Percentiles rank a stretch among this genome's conserved stretches.
These are phyloP conservation scores for Colistium nudipinnis DNA, from an alignment of 2,113 vertebrate genomes.

Conservation along the genomic window DNA sequence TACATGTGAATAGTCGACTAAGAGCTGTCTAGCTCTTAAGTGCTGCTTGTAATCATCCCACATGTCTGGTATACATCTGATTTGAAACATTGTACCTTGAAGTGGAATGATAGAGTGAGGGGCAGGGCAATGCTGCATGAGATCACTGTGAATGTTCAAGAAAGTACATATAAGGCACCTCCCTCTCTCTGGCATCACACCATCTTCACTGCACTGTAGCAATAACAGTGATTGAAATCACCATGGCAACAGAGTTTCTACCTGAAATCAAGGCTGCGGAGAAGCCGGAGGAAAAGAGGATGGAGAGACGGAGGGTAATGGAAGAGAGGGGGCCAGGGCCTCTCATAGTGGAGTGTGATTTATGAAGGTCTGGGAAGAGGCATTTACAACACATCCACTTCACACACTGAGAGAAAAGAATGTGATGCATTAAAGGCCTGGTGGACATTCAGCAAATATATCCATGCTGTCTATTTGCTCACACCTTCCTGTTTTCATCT, in stretches of 20 bases:
- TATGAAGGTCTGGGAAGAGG: slow-evolving; percentile 29
- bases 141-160: not conserved
- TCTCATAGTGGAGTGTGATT: slow-evolving; percentile 48
- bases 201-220: slow-evolving; percentile 20
- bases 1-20: too few species aligned
- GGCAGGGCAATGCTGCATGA: not conserved
- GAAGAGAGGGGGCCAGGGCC: not conserved
- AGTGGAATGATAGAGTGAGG: not conserved
- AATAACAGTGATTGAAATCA: slow-evolving; percentile 46
- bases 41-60: too few species aligned
- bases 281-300: slow-evolving; percentile 16
- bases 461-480: too few species aligned
- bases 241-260: slow-evolving; percentile 71
- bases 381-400: slow-evolving; percentile 19
- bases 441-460: not conserved
- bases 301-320: not conserved
- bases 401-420: slow-evolving; percentile 24
- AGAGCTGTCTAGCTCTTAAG: too few species aligned
- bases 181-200: slow-evolving; percentile 5
- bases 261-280: slow-evolving; percentile 40
- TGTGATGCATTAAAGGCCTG: slow-evolving; percentile 1
- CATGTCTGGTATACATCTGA: not conserved
- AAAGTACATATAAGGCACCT: slow-evolving; percentile 51
- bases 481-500: not conserved
- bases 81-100: not conserved